phyloP scores from a whole-genome alignment of 2,797 vertebrate genomes.

The Danionella dracula region DNA sequence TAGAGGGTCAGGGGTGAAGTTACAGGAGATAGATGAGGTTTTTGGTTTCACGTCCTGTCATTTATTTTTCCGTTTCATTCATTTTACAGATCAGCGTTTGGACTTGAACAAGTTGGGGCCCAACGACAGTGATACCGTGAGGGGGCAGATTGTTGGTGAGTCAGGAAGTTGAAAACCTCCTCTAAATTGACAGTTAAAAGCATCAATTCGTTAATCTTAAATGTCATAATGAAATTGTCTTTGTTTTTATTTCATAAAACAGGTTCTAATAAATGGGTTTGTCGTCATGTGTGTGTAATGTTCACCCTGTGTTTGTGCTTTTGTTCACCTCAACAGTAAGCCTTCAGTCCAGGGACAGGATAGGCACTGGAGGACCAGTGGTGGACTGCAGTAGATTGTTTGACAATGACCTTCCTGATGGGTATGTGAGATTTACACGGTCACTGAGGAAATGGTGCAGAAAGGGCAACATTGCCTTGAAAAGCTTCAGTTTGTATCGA shows the following conservation, averaged over 20 bases:
- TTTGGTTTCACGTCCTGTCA: neutral
- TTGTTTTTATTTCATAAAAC: too few species aligned
- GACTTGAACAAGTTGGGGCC: conserved; percentile 98
- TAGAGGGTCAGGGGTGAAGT: neutral
- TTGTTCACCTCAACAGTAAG: conserved; percentile 78
- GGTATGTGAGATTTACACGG: conserved; percentile 79
- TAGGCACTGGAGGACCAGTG: conserved; percentile 87
- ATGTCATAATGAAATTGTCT: too few species aligned
- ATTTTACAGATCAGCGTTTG: conserved; percentile 88
- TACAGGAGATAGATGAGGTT: neutral
- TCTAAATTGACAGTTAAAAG: too few species aligned
- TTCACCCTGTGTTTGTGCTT: conserved; percentile 39
- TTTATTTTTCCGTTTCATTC: neutral
- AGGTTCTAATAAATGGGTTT: too few species aligned
- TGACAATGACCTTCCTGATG: conserved; percentile 95
- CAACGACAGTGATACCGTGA: conserved; percentile 93
- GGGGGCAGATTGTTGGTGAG: conserved; percentile 98
- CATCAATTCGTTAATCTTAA: too few species aligned
- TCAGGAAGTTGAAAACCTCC: conserved; percentile 2
- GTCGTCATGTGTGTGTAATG: too few species aligned
- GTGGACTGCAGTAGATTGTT: conserved; percentile 94
- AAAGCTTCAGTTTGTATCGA: too few species aligned
- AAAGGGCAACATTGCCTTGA: too few species aligned
- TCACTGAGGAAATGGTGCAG: too few species aligned
- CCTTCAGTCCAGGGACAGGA: conserved; percentile 94